These are phyloP conservation scores for Ceratosolen fusciceps DNA, from an alignment of 1,140 invertebrate genomes.

Conservation along the genomic window DNA sequence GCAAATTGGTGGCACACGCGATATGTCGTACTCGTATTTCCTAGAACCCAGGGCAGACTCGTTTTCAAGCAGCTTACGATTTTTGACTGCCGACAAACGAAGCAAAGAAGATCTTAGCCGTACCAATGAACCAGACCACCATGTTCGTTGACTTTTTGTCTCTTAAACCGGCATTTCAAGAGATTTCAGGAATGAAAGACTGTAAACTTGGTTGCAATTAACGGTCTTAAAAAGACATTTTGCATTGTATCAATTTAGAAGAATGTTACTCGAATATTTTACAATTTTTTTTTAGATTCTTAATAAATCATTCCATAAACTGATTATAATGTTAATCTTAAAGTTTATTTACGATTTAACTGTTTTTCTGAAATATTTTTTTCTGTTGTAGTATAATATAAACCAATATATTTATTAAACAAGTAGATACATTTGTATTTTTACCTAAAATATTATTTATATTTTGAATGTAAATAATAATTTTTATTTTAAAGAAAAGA, in stretches of 20 bases:
- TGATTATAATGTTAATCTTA: not conserved
- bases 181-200: slow-evolving; percentile 54
- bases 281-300: not conserved
- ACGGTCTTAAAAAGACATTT: not conserved
- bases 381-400: too few relatives aligned
- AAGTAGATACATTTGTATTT: too few relatives aligned
- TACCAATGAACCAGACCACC: slow-evolving; percentile 53
- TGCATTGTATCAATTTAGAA: not conserved
- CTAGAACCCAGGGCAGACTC: slow-evolving; percentile 53
- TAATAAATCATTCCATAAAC: not conserved
- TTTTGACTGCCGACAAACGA: slow-evolving; percentile 57
- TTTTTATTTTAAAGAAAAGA: too few relatives aligned
- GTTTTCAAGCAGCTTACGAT: slow-evolving; percentile 50
- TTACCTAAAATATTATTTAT: too few relatives aligned
- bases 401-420: too few relatives aligned
- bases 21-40: slow-evolving; percentile 54
- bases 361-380: too few relatives aligned
- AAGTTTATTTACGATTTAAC: too few relatives aligned
- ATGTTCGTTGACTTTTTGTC: slow-evolving; percentile 53
- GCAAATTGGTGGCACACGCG: slow-evolving; percentile 49
- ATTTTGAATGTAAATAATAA: too few relatives aligned
- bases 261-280: not conserved
- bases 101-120: slow-evolving; percentile 45
- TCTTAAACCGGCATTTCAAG: slow-evolving; percentile 52
- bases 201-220: slow-evolving; percentile 9